phyloP scores from a whole-genome alignment of 2,888 invertebrate genomes.

The Dugesia japonica region DNA sequence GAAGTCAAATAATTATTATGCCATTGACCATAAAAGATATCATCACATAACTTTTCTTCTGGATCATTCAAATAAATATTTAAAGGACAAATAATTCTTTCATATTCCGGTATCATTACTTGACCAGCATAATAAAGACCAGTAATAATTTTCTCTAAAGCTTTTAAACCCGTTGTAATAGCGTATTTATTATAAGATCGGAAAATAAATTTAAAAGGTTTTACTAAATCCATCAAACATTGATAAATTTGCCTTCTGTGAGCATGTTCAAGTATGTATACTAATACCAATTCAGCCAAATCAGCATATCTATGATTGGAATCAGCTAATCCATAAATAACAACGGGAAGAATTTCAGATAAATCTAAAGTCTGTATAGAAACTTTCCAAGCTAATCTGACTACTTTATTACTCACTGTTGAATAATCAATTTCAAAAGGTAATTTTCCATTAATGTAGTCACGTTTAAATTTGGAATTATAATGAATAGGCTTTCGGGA shows the following conservation, averaged over 20 bases:
- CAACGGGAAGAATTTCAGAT: neutral
- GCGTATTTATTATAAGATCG: conserved; percentile 15
- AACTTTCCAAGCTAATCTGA: conserved; percentile 6
- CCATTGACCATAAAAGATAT: neutral
- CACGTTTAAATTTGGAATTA: neutral
- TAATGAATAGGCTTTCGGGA: neutral
- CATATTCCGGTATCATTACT: neutral
- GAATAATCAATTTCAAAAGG: conserved; percentile 10
- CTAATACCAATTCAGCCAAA: neutral
- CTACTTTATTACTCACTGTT: neutral
- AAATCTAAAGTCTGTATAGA: neutral
- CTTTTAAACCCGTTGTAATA: neutral
- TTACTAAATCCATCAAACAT: neutral
- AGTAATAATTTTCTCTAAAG: neutral
- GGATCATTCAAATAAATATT: neutral
- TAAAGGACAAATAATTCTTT: neutral
- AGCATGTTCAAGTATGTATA: neutral
- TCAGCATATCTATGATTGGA: neutral
- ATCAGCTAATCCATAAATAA: neutral
- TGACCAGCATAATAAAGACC: conserved; percentile 14
- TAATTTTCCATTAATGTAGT: conserved; percentile 6
- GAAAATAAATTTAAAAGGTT: neutral
- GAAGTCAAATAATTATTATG: neutral
- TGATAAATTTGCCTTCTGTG: neutral
- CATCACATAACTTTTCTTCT: neutral